Percentiles rank a stretch among this genome's conserved stretches.
Evolutionary conservation across 2,797 vertebrate species (phyloP).

Genomic region (Eidolon dupreanum): DNA sequence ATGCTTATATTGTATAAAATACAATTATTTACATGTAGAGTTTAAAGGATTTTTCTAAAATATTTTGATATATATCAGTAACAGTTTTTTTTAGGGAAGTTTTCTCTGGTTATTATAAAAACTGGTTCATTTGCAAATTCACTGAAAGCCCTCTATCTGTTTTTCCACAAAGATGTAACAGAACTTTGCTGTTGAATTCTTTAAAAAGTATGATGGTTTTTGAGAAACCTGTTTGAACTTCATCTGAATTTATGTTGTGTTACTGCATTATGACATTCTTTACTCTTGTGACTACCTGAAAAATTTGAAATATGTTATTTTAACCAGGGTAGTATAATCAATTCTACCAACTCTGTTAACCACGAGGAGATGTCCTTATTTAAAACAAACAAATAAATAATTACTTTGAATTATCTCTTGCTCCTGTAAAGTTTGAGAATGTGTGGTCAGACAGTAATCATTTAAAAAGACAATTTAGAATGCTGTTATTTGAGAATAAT

Average conservation of each 20-base stretch:
- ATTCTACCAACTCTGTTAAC: neutral
- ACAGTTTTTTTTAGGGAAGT: conserved; percentile 14
- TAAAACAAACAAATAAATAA: neutral
- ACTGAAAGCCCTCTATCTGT: neutral
- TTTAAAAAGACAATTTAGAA: neutral
- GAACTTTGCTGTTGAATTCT: conserved; percentile 18
- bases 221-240: neutral
- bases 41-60: conserved; percentile 49
- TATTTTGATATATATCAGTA: conserved; percentile 47
- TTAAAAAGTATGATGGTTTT: neutral
- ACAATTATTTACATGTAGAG: conserved; percentile 16
- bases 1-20: conserved; percentile 10
- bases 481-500: neutral
- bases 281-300: neutral
- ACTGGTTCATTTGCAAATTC: neutral
- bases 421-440: neutral
- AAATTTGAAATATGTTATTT: neutral
- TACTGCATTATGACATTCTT: neutral
- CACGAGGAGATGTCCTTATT: neutral
- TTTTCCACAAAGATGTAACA: neutral
- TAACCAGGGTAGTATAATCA: neutral
- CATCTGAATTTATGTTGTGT: conserved; percentile 27
- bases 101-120: conserved; percentile 38
- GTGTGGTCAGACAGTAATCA: neutral
- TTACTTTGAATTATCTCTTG: neutral